Percentiles rank a stretch among this genome's conserved stretches.
These are phyloP conservation scores for Trichonephila clavata DNA, from an alignment of 1,140 invertebrate genomes.

Conservation along the genomic window DNA sequence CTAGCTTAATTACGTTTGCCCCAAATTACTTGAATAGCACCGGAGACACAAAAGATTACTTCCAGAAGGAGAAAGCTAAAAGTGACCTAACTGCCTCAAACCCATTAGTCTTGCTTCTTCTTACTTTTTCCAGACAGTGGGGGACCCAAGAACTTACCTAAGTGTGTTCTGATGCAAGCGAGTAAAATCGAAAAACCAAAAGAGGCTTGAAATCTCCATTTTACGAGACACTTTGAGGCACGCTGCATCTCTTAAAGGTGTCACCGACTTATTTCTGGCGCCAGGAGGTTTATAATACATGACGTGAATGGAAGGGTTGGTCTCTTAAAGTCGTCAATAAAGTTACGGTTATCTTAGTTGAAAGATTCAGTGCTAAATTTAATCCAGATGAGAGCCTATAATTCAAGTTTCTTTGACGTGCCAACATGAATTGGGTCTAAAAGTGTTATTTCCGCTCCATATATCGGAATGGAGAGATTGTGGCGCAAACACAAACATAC, in stretches of 20 bases:
- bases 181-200: background rate
- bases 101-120: background rate
- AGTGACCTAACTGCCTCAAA: background rate
- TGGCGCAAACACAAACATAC: too few relatives aligned
- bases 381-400: constrained; percentile 45
- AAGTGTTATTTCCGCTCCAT: background rate
- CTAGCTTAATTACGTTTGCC: constrained; percentile 26
- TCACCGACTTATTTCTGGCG: background rate
- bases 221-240: background rate
- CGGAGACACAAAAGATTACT: background rate
- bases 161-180: background rate
- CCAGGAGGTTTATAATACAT: constrained; percentile 21
- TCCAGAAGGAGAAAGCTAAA: background rate
- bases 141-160: background rate
- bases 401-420: background rate
- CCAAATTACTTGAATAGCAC: constrained; percentile 29
- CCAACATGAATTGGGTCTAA: background rate
- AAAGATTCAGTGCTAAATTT: constrained; percentile 42
- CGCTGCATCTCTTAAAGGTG: background rate
- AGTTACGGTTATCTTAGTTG: constrained; percentile 32
- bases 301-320: background rate
- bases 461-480: background rate
- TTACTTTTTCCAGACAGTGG: background rate
- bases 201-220: constrained; percentile 10
- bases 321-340: background rate